Evolutionary conservation across 1,140 invertebrate genomes (phyloP).

Genomic region (Drosophila equinoxialis): DNA sequence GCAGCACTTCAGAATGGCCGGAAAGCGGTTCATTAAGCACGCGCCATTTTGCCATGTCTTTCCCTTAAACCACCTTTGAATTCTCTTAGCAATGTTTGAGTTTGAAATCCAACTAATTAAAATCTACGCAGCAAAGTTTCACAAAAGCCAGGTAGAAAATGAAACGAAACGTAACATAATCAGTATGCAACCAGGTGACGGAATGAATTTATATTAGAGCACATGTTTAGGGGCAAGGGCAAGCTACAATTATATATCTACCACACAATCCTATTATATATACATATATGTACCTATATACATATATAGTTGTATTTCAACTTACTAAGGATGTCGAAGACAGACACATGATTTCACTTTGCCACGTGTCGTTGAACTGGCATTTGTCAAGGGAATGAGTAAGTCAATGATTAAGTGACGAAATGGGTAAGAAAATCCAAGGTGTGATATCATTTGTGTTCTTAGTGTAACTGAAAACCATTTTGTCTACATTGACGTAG

Average conservation of each 20-base stretch:
- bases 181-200: slow-evolving; percentile 45
- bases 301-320: slow-evolving; percentile 2
- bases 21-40: slow-evolving; percentile 68
- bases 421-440: not conserved
- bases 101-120: slow-evolving; percentile 78
- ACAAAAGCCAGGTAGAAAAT: not conserved
- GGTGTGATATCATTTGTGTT: slow-evolving; percentile 2
- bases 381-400: not conserved
- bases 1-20: slow-evolving; percentile 11
- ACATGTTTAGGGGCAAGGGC: not conserved
- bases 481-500: not conserved
- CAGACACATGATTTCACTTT: not conserved
- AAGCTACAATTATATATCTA: too few relatives aligned
- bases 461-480: not conserved
- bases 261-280: not conserved
- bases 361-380: slow-evolving; percentile 5
- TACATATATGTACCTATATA: not conserved
- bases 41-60: slow-evolving; percentile 47
- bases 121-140: slow-evolving; percentile 68
- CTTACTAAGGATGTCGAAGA: not conserved
- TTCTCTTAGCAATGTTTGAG: slow-evolving; percentile 50
- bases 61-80: slow-evolving; percentile 1
- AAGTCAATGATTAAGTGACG: not conserved
- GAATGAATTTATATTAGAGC: slow-evolving; percentile 55
- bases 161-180: slow-evolving; percentile 30